Evolutionary conservation across 2,797 vertebrate genomes (phyloP), one percentile per base, ranked within the genome.

Genomic region (Ptychadena robeensis): DNA sequence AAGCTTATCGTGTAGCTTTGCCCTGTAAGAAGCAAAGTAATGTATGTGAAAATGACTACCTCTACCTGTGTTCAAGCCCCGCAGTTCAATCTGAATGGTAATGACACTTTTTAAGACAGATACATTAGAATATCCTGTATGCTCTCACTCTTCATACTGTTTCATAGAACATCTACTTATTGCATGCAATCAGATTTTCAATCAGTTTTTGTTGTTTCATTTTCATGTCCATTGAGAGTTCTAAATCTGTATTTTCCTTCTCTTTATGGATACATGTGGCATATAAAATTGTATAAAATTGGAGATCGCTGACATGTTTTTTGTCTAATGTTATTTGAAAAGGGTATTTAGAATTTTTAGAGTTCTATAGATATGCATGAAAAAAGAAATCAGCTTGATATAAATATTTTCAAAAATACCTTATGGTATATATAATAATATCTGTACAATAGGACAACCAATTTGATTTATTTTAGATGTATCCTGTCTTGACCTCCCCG

Each of bases 61-160:
- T 70, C 66, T 70, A 61, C 32, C 34, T 59, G 65, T 48, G 28
- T 79, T 59, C n/a, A 79, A 79, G 66, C 65, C 35, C 69, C 59
- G 65, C 77, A 79, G 70, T 68, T 59, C 48, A 70, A 68, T 79
- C 37, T 79, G 32, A 70, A 70, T 68, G 37, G 66, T 68, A 69
- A 70, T 57, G 69, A n/a, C 65, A 38, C 12, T 30, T 68, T 48
- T 68, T 79, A 53, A 66, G 63, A 48, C 28, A 28, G 53, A 69
- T 69, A 59, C 66, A 70, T 79, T 79, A 69, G 27, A 69, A 79
- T 79, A 79, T 79, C 48, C 48, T 79, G 69, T 79, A 79, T 65
- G 48, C 65, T 79, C 4, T 48, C 10, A 61, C 34, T 57, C 40
- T 69, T 57, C 37, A 79, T 79, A 70, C 69, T 69, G 59, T 68